Base-by-base conservation (phyloP, 2,113 vertebrate genomes). In the Hystrix brachyura region DNA sequence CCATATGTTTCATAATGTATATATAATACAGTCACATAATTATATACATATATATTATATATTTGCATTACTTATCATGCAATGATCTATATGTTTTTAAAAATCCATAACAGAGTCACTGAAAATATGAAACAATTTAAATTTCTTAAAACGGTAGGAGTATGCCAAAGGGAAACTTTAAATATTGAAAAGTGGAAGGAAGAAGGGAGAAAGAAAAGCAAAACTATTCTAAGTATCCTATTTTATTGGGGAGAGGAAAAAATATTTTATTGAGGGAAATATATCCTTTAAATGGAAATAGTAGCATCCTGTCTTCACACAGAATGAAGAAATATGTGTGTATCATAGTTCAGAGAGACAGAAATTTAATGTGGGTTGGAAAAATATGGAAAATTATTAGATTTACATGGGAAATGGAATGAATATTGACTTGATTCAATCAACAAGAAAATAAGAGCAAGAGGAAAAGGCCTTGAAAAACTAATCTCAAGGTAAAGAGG, bases 341-440 rank as follows among this genome's bases (percentile, higher is more conserved):
- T 74, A 55, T 51, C 65, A 81, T 23, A 84, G 23, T 34, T 88
- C 60, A 85, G 23, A 43, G 25, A 88, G 43, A 87, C 5, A 9
- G 48, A 78, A 71, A 29, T 9, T 87, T 78, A 95, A 51, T 59
- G 18, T 88, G n/a, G 2, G 65, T 60, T 78, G 21, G 9, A 79
- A 74, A 94, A 94, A 88, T 87, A 83, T 48, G 34, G 21, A 29
- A 82, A 64, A 93, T 19, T 65, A 83, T n/a, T 38, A 79, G 32
- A 81, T 93, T 90, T 86, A 78, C 19, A 83, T 21, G 48, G 32
- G 76, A 78, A 94, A 90, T 57, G 6, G 34, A 96, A 32, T 90
- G 18, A 90, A 51, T 83, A 55, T 78, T 71, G 46, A 55, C 65
- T 88, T 83, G 43, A 71, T 72, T 38, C 90, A 92, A 67, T 90